Percentiles rank a stretch among this genome's conserved stretches.
Conservation (phyloP, 1,140 invertebrate genomes). For the Solenopsis fugax region DNA sequence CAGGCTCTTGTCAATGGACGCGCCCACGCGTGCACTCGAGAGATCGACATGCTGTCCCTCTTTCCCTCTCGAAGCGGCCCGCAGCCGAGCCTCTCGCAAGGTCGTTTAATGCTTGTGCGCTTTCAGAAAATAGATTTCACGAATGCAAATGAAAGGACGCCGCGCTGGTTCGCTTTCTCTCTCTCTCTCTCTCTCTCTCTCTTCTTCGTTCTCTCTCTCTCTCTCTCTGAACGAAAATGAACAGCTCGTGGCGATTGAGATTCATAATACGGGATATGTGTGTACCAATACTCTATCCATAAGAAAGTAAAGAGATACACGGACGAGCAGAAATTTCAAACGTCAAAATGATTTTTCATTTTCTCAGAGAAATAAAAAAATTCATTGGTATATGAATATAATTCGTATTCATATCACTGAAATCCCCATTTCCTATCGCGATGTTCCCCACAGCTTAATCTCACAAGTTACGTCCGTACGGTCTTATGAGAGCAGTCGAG, state of each 20-base stretch:
- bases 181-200: neutral
- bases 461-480: neutral
- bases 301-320: neutral
- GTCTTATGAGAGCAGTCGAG: neutral
- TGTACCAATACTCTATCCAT: neutral
- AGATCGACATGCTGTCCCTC: constrained; percentile 70
- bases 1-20: constrained; percentile 76
- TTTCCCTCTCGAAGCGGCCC: constrained; percentile 44
- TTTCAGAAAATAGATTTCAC: constrained; percentile 72
- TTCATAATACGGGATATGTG: neutral
- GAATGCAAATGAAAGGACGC: constrained; percentile 66
- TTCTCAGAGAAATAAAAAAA: neutral
- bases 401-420: neutral
- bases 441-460: neutral
- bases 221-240: constrained; percentile 47
- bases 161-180: too few relatives aligned
- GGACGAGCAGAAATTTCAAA: constrained; percentile 12
- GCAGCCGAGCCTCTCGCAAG: constrained; percentile 63
- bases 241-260: constrained; percentile 42
- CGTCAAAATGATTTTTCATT: neutral
- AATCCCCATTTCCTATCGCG: neutral
- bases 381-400: neutral
- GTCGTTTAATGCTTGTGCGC: constrained; percentile 74
- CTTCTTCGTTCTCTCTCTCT: neutral
- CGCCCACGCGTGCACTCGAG: constrained; percentile 72